These are phyloP conservation scores for Mythimna ferrago DNA, from an alignment of 2,888 invertebrate genomes.

Conservation along the genomic window DNA sequence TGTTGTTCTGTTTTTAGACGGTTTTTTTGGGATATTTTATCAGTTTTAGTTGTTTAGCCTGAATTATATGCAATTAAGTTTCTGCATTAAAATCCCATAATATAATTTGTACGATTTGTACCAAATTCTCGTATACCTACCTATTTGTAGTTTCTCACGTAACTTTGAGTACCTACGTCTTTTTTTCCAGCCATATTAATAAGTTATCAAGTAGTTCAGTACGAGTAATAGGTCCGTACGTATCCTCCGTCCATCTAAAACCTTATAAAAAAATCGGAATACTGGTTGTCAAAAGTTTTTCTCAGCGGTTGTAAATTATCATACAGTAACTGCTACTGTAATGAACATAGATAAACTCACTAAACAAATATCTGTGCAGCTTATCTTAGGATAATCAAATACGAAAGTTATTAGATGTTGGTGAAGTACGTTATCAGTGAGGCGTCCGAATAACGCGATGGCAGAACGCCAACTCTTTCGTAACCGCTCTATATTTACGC, in stretches of 20 bases:
- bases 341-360: constrained; percentile 9
- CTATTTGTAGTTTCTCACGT: neutral
- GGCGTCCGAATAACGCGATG: constrained; percentile 77
- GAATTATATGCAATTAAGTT: constrained; percentile 3
- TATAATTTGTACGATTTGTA: neutral
- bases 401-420: constrained; percentile 49
- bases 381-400: constrained; percentile 46
- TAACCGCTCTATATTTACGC: constrained; percentile 85
- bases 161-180: constrained; percentile 15
- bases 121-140: constrained; percentile 10
- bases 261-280: neutral
- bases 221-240: too few species aligned
- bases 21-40: neutral
- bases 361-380: constrained; percentile 14
- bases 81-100: neutral
- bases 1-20: neutral
- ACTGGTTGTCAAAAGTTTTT: neutral
- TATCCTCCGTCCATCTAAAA: neutral
- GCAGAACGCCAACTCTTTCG: constrained; percentile 87
- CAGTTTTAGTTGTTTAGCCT: neutral
- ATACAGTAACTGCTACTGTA: constrained; percentile 3
- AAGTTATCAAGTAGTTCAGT: too few species aligned
- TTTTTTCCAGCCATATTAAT: constrained; percentile 12
- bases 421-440: constrained; percentile 54
- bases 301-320: neutral